A percentile compares a stretch with the other conserved stretches of the same genome.
These are phyloP conservation scores for Otis tarda DNA, from an alignment of 2,113 vertebrate species.

Conservation along the genomic window DNA sequence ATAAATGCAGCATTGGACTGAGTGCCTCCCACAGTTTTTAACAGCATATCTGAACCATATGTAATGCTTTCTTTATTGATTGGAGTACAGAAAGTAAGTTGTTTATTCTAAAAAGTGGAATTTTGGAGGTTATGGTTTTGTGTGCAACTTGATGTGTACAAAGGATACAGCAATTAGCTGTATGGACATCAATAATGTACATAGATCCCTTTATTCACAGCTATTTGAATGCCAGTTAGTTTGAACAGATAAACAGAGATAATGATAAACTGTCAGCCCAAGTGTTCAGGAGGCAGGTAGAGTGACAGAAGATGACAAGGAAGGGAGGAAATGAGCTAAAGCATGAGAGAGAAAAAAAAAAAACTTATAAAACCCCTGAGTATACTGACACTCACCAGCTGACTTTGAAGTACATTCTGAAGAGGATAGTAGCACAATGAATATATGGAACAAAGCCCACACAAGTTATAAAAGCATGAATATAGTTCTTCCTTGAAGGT, in stretches of 20 bases:
- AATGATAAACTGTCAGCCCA: conserved; percentile 1
- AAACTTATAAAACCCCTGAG: background rate
- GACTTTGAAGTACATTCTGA: background rate
- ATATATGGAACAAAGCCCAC: background rate
- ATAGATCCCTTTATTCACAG: background rate
- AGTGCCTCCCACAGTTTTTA: conserved; percentile 8
- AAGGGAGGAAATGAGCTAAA: background rate
- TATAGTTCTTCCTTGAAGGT: background rate
- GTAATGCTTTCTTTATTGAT: background rate
- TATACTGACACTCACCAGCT: background rate
- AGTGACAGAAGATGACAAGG: conserved; percentile 1
- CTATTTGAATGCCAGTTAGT: background rate
- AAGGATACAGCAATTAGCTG: conserved; percentile 1
- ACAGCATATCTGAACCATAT: background rate
- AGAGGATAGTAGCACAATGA: background rate
- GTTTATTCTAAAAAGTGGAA: background rate
- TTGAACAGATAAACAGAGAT: conserved; percentile 28
- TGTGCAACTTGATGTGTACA: background rate
- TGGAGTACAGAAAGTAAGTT: background rate
- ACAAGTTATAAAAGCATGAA: background rate
- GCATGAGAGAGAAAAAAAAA: background rate
- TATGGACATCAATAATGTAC: background rate
- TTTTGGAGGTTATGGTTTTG: background rate
- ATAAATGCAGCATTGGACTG: conserved; percentile 16
- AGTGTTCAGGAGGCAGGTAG: background rate